Base-by-base conservation (phyloP, 2,113 vertebrate species). In the Empidonax alnorum region DNA sequence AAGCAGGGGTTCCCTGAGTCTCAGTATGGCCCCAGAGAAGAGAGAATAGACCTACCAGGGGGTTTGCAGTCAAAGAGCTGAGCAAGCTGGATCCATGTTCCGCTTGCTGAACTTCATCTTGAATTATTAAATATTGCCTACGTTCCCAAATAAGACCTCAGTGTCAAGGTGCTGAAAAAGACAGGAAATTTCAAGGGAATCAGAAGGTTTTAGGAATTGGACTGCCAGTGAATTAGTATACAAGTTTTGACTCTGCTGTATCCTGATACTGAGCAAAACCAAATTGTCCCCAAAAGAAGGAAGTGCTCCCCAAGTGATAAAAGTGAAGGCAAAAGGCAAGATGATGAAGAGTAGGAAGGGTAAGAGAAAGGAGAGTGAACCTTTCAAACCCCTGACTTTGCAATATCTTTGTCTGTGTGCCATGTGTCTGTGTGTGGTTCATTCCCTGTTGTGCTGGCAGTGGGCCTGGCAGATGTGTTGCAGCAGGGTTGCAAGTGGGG, bases 21-120 rank as follows among this genome's bases (percentile, higher is more conserved):
- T 73, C n/a, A 49, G 2, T 33, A 21, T 2, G 3, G 28, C 31
- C 24, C 7, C 35, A 3, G 0, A 23, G 15, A 47, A 35, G 9
- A 75, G 24, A 47, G 22, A 33, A 41, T 21, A 84, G 73, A 23
- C 12, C 41, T 68, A 61, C 39, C 13, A 28, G 62, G 21, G 33
- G 27, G 9, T 78, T 30, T 74, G 25, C 4, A 3, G n/a, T 72
- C 37, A 39, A 89, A 46, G 1, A 84, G 9, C 21, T 1, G 2
- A 23, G 7, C 9, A 46, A 52, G 31, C 39, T 84, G 28, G 24
- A 49, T 27, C 16, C 16, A 7, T 17, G 8, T 47, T 82, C 27
- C 39, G 24, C 20, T 27, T 2, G 1, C 31, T 74, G 63, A 42
- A 30, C 14, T 52, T 69, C 31, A 23, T 20, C 35, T 69, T 28